Evolutionary conservation across 2,113 vertebrate species (phyloP), one percentile per base, ranked within the genome.

Genomic region (Archilochus colubris): DNA sequence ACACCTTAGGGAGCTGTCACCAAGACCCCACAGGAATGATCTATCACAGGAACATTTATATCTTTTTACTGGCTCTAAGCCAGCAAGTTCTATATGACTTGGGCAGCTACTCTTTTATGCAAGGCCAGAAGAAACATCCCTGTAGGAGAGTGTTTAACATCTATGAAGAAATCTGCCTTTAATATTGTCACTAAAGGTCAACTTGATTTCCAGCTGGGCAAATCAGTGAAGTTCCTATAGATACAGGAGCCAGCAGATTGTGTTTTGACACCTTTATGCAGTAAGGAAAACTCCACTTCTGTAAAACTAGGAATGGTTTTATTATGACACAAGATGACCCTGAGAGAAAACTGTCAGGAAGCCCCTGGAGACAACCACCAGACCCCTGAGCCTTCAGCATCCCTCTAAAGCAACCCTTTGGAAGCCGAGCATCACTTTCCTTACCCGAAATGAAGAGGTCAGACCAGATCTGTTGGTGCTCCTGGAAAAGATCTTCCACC

Each of bases 361-460:
- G 51, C 15, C 31, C 69, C 59, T 43, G 43, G 30, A 64, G 36
- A 58, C 6, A 76, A 58, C 30, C 72, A 54, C 22, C 50, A 64
- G 16, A 12, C 22, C 30, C 23, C 57, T 3, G 31, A 75, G 24
- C 22, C 57, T 53, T 17, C 40, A 64, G 33, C 61, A 68, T 24
- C 18, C 10, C 9, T 15, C 58, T 44, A 28, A 59, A 81, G 40
- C 23, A 57, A 63, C 4, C 5, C 27, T 9, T 4, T 3, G 46
- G 55, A 63, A 67, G 28, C 0, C 4, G 16, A 85, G 9, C 58
- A 55, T 44, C 31, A 2, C 66, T 72, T 27, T 91, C 61, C 83
- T 98, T 86, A 99, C 99, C 99, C 94, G 99, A 99, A 93, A 98
- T 98, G 93, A 99, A 99, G 59, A 99, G 98, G 91, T 99, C 99